Conservation (phyloP, 1,140 invertebrate genomes). For the Drosophila orosa region DNA sequence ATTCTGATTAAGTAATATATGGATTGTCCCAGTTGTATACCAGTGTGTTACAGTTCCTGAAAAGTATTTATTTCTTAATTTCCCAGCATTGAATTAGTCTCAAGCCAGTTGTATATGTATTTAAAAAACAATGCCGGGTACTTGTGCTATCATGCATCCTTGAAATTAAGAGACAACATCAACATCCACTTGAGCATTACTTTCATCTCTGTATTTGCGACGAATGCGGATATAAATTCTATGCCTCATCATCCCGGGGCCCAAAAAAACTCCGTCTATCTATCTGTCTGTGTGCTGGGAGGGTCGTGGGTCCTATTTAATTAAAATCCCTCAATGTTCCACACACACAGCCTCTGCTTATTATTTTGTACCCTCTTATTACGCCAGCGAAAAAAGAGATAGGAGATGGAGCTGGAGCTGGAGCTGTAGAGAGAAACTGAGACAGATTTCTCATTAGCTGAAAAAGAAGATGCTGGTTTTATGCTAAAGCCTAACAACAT, state of each 20-base stretch:
- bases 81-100: slow-evolving; percentile 1
- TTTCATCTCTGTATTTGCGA: slow-evolving; percentile 34
- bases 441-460: slow-evolving; percentile 76
- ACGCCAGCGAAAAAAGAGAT: slow-evolving; percentile 44
- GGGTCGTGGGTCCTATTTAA: slow-evolving; percentile 64
- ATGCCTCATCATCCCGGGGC: slow-evolving; percentile 17
- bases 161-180: slow-evolving; percentile 46
- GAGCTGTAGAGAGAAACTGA: slow-evolving; percentile 34
- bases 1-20: background rate
- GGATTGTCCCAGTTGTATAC: background rate
- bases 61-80: background rate
- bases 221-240: slow-evolving; percentile 38
- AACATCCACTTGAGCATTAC: slow-evolving; percentile 45
- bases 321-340: slow-evolving; percentile 78
- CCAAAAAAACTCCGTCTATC: slow-evolving; percentile 42
- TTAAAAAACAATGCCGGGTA: slow-evolving; percentile 5
- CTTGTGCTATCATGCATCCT: slow-evolving; percentile 40
- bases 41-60: background rate
- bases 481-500: slow-evolving; percentile 70
- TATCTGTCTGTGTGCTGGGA: background rate
- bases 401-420: background rate
- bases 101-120: background rate
- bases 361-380: slow-evolving; percentile 46
- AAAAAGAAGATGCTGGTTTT: slow-evolving; percentile 74
- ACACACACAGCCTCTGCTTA: slow-evolving; percentile 30